phyloP scores from a whole-genome alignment of 2,113 vertebrate species.

The Hippocampus abdominalis region DNA sequence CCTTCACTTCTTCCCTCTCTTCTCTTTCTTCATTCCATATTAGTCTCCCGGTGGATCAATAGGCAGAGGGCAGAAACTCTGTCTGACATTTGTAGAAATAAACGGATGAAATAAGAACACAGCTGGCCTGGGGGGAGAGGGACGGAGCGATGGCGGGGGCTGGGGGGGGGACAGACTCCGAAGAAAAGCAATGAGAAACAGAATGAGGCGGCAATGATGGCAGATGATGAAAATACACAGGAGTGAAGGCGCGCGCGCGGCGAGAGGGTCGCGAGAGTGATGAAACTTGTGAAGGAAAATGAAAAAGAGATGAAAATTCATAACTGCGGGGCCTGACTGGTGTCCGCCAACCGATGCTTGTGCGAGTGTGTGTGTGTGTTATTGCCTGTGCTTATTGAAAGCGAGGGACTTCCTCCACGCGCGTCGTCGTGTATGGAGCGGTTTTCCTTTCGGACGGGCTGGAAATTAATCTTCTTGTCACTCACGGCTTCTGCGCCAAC shows the following conservation, averaged over 20 bases:
- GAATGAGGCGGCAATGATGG: conserved; percentile 44
- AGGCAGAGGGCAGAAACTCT: conserved; percentile 65
- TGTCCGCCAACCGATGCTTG: conserved; percentile 50
- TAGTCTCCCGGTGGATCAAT: conserved; percentile 42
- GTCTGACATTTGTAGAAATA: conserved; percentile 74
- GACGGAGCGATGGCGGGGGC: conserved; percentile 6
- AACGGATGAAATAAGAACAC: conserved; percentile 72
- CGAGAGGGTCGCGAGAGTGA: conserved; percentile 38
- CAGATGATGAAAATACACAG: conserved; percentile 62
- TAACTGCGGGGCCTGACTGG: conserved; percentile 62
- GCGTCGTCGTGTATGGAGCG: conserved; percentile 46
- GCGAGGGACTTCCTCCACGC: conserved; percentile 52
- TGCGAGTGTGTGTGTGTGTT: conserved; percentile 3
- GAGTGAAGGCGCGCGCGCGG: conserved; percentile 33
- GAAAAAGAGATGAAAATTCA: conserved; percentile 66
- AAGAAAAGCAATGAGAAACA: conserved; percentile 50
- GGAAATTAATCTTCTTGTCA: conserved; percentile 54
- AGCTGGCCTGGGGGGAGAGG: conserved; percentile 55
- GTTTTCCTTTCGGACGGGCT: conserved; percentile 58
- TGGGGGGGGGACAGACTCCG: conserved; percentile 19
- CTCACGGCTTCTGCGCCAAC: conserved; percentile 21
- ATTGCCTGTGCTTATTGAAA: conserved; percentile 42
- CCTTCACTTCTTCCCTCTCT: conserved; percentile 17
- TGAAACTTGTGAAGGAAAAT: conserved; percentile 63
- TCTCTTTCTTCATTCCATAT: neutral